Evolutionary conservation across 2,888 invertebrate genomes (phyloP).

Genomic region (Sturmia bella): DNA sequence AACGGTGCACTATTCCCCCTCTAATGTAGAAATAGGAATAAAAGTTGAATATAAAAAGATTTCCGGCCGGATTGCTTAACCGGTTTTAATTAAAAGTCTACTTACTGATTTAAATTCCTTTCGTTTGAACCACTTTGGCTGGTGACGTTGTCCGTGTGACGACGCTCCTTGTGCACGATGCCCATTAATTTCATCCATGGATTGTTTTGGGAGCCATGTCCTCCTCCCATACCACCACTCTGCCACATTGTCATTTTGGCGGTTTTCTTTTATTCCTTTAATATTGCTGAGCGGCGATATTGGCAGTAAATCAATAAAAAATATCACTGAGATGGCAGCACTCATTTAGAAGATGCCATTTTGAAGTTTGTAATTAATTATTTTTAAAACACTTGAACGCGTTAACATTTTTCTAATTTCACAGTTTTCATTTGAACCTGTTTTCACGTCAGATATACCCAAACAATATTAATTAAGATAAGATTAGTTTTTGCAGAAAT

Average conservation of each 20-base stretch:
- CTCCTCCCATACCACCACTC: slow-evolving; percentile 89
- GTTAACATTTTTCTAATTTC: slow-evolving; percentile 17
- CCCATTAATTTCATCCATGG: slow-evolving; percentile 93
- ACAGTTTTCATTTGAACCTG: slow-evolving; percentile 20
- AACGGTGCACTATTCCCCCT: too few relatives aligned
- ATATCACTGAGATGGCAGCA: slow-evolving; percentile 30
- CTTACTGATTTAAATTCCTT: slow-evolving; percentile 88
- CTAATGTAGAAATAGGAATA: too few relatives aligned
- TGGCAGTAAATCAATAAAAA: slow-evolving; percentile 38
- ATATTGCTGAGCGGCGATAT: slow-evolving; percentile 13
- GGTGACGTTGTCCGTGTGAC: slow-evolving; percentile 85
- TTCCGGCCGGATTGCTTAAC: too few relatives aligned
- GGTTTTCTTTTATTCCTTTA: slow-evolving; percentile 72
- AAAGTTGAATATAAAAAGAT: too few relatives aligned
- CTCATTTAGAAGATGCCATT: slow-evolving; percentile 24
- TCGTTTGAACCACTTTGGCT: slow-evolving; percentile 85
- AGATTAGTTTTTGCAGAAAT: neutral
- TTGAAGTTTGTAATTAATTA: neutral
- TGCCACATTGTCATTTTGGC: slow-evolving; percentile 88
- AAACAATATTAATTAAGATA: slow-evolving; percentile 5
- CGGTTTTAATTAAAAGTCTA: slow-evolving; percentile 74
- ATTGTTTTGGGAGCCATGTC: slow-evolving; percentile 90
- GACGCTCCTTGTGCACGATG: slow-evolving; percentile 89
- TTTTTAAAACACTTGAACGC: slow-evolving; percentile 48
- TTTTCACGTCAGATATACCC: slow-evolving; percentile 7